phyloP scores from a whole-genome alignment of 2,113 vertebrate genomes.

The Ailuropoda melanoleuca region DNA sequence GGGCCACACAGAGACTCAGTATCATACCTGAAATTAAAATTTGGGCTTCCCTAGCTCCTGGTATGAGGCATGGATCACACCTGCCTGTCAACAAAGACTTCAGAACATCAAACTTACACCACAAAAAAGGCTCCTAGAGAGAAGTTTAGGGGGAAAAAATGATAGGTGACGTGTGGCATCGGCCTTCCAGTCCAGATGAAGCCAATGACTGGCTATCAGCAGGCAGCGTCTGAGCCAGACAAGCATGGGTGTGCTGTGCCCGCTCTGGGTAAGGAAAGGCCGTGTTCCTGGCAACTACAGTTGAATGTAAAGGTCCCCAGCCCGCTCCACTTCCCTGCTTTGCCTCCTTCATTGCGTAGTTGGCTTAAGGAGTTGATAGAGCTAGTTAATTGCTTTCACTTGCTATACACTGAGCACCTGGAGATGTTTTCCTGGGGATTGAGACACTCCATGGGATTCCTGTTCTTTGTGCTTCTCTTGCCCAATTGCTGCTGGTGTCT shows the following conservation, averaged over 20 bases:
- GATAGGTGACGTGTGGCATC: neutral
- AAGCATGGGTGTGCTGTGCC: fast-evolving
- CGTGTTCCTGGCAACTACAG: no score
- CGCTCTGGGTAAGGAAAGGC: neutral
- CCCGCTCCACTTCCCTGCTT: neutral
- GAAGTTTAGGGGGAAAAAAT: neutral
- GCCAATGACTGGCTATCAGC: fast-evolving
- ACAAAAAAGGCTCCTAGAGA: neutral
- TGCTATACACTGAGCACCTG: neutral
- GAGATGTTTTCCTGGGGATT: neutral
- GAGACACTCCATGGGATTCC: neutral
- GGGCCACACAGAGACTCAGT: constrained; percentile 47
- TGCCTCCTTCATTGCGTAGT: neutral
- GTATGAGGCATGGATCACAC: constrained; percentile 25
- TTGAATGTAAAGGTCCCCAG: neutral
- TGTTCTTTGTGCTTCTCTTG: neutral
- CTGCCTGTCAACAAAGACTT: neutral
- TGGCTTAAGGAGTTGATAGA: neutral
- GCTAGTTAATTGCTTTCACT: neutral
- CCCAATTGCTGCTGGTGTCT: neutral
- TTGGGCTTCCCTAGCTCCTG: neutral
- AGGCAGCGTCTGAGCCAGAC: neutral
- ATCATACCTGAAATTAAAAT: constrained; percentile 38
- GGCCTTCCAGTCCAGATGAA: neutral
- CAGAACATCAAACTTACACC: neutral